Conservation (phyloP, 2,797 vertebrate genomes). For the Diplodus sargus region DNA sequence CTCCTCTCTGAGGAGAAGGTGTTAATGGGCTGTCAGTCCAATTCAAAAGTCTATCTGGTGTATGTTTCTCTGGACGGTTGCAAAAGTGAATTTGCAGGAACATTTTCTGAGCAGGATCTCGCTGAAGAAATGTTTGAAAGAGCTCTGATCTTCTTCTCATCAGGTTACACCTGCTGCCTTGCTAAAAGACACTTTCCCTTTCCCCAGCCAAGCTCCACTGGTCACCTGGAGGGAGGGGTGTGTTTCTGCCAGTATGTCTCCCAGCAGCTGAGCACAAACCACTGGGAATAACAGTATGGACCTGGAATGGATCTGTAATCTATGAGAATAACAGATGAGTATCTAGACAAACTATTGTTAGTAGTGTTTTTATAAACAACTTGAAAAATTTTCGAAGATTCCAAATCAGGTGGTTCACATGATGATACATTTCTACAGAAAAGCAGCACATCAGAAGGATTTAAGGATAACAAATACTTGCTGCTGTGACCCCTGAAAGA, state of each 20-base stretch:
- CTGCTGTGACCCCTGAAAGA: too few species aligned
- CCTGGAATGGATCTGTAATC: not conserved
- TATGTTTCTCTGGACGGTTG: constrained; percentile 72
- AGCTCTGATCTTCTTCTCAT: constrained; percentile 70
- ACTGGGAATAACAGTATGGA: constrained; percentile 8
- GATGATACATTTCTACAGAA: not conserved
- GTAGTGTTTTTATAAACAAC: not conserved
- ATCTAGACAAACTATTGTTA: too few species aligned
- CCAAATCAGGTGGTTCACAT: not conserved
- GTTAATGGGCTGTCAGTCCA: constrained; percentile 67
- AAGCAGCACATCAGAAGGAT: too few species aligned
- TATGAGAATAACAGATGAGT: too few species aligned
- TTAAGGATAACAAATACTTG: too few species aligned
- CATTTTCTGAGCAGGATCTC: constrained; percentile 37
- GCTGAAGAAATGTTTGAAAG: constrained; percentile 65
- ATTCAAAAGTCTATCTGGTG: constrained; percentile 64
- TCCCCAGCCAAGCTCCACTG: constrained; percentile 13
- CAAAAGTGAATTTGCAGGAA: constrained; percentile 48
- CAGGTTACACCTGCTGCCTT: constrained; percentile 72
- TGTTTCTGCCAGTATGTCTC: constrained; percentile 78
- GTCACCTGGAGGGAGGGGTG: constrained; percentile 65
- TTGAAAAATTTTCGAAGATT: not conserved
- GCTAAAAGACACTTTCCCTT: constrained; percentile 56
- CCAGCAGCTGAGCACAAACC: constrained; percentile 50
- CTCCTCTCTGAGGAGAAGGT: constrained; percentile 60